Conservation (phyloP, 2,888 invertebrate genomes). For the Athripsodes cinereus region DNA sequence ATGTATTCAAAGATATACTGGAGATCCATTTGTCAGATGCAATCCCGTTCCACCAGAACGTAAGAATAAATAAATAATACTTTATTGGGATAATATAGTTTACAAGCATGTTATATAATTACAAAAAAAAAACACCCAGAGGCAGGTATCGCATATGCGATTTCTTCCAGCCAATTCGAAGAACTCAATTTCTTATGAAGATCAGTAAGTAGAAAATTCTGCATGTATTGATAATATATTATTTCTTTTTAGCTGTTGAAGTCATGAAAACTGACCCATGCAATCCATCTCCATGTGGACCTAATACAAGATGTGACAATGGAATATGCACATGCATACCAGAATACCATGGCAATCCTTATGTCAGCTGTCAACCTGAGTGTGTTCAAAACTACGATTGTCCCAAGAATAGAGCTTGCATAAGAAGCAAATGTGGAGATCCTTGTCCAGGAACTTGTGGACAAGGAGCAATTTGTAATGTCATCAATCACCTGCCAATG, state of each 20-base stretch:
- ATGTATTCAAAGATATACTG: constrained; percentile 58
- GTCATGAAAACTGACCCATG: constrained; percentile 46
- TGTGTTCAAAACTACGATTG: constrained; percentile 72
- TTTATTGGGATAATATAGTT: neutral
- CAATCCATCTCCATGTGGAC: constrained; percentile 61
- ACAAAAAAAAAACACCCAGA: neutral
- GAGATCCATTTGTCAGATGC: constrained; percentile 64
- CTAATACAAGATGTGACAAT: constrained; percentile 54
- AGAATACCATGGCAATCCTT: constrained; percentile 61
- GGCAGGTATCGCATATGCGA: no score
- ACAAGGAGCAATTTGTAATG: constrained; percentile 62
- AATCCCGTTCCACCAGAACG: constrained; percentile 33
- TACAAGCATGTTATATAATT: constrained; percentile 11
- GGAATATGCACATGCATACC: constrained; percentile 57
- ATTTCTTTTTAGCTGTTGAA: constrained; percentile 24
- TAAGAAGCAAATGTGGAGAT: constrained; percentile 66
- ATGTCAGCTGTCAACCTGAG: constrained; percentile 68
- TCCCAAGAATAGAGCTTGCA: constrained; percentile 61
- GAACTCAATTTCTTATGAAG: no score
- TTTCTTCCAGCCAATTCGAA: no score
- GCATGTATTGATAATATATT: neutral
- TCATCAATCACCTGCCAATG: constrained; percentile 70
- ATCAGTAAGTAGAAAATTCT: no score
- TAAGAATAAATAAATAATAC: constrained; percentile 10
- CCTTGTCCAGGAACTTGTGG: constrained; percentile 72